Conservation (phyloP, 30 jellyfish, hydroid and myxozoan genomes). For the Chironex yamaguchii region DNA sequence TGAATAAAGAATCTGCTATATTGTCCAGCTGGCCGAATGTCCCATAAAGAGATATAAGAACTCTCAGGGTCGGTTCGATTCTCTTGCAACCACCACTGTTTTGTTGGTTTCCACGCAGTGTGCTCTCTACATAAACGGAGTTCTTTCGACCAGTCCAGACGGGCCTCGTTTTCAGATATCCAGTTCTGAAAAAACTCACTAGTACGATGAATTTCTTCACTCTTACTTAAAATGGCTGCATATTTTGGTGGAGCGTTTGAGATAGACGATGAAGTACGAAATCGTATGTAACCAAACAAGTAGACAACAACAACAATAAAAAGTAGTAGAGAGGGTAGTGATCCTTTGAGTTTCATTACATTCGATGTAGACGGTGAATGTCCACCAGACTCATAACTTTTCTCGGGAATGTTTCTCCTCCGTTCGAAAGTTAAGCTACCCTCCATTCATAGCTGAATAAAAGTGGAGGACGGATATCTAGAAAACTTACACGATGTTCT, state of each 20-base stretch:
- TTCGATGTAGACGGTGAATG: no score
- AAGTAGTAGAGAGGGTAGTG: constrained; percentile 46
- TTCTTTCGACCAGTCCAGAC: constrained; percentile 52
- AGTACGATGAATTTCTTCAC: neutral
- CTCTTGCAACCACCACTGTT: constrained; percentile 84
- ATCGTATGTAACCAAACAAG: constrained; percentile 62
- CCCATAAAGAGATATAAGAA: constrained; percentile 79
- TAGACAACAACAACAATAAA: constrained; percentile 57
- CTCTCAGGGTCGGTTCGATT: constrained; percentile 81
- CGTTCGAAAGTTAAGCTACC: no score
- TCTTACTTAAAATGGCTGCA: neutral
- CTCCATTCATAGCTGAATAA: no score
- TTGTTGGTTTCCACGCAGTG: constrained; percentile 70
- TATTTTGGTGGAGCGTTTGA: neutral
- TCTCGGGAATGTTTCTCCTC: no score
- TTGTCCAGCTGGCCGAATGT: constrained; percentile 90
- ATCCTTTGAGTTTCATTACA: constrained; percentile 39
- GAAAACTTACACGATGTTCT: no score
- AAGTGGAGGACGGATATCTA: no score
- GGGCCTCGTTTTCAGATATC: constrained; percentile 71
- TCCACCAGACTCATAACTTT: no score
- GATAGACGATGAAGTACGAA: constrained; percentile 22
- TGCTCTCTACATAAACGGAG: constrained; percentile 21
- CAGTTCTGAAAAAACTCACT: constrained; percentile 33
- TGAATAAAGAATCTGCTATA: constrained; percentile 85